Base-by-base conservation (phyloP, 2,797 vertebrate genomes). In the Diplodus sargus region DNA sequence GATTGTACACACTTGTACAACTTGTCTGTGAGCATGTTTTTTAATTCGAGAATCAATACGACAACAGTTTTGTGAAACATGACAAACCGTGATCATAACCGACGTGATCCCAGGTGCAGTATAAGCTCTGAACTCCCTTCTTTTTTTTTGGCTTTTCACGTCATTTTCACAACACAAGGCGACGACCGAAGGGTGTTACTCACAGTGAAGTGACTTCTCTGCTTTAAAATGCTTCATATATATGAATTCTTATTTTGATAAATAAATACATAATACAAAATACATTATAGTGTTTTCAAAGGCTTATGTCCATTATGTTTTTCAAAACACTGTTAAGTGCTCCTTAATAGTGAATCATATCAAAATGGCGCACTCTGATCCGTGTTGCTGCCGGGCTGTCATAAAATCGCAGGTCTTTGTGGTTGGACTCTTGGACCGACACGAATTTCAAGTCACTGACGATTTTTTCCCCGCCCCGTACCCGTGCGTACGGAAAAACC, bases 11-110 rank as follows among this genome's bases (percentile, higher is more conserved):
- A 84, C 80, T 70, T 86, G 93, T 94, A 93, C 93, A 92, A 92
- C 87, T 89, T 43, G 92, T 94, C 87, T 90, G 93, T 94, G 92
- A 94, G 94, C 94, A 95, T 95, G 94, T 93, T 93, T 92, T 90
- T 92, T 89, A 85, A 80, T 91, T 91, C 79, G 86, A 91, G 77
- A 91, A 92, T 90, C 89, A 90, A 91, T 90, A 83, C 51, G 71
- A 83, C 81, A 83, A 78, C 80, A 59, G 84, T 92, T 90, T 93
- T 92, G 91, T 92, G 92, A 92, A 88, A 82, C 58, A 85, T 67
- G 79, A 87, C 68, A 34, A 34, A 85, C 82, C 63, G 67, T 48
- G 84, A 78, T 88, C 87, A 82, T 74, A 72, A 70, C 59, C 65
- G 23, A 85, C 80, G 76, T 76, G 76, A 91, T 85, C 76, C 78